Conservation (phyloP, 2,113 vertebrate genomes). For the Nyctereutes procyonoides region DNA sequence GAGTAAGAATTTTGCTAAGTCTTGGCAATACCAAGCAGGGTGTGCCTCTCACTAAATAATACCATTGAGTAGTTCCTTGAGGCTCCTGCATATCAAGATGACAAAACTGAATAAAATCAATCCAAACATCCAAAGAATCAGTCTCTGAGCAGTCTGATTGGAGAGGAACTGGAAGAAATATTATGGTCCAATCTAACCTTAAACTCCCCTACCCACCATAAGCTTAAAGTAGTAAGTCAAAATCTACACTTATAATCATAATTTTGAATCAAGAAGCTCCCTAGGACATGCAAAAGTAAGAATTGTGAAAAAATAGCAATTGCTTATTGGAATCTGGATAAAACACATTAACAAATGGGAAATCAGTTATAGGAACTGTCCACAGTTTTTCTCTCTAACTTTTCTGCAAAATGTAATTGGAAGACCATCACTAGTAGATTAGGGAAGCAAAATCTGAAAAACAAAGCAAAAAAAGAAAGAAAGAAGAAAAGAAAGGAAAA, state of each 20-base stretch:
- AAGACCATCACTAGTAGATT: neutral
- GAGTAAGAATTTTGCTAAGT: conserved; percentile 69
- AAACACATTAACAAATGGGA: neutral
- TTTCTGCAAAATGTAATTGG: neutral
- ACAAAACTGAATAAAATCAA: neutral
- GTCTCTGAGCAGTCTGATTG: neutral
- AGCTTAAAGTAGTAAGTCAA: neutral
- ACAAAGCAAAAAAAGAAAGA: neutral
- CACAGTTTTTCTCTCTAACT: neutral
- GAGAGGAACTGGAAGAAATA: neutral
- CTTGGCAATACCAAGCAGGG: conserved; percentile 30
- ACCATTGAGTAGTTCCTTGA: neutral
- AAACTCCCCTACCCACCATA: neutral
- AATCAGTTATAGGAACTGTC: neutral
- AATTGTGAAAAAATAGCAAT: neutral
- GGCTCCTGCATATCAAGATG: neutral
- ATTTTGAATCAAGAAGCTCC: neutral
- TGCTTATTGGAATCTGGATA: neutral
- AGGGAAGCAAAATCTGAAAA: neutral
- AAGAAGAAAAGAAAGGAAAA: rapidly evolving
- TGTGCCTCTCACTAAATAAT: neutral
- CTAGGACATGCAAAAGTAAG: neutral
- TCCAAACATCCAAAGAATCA: neutral
- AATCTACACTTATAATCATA: neutral
- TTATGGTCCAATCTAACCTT: neutral